Evolutionary conservation across 2,797 vertebrate species (phyloP).

Genomic region (Pogoniulus pusillus): DNA sequence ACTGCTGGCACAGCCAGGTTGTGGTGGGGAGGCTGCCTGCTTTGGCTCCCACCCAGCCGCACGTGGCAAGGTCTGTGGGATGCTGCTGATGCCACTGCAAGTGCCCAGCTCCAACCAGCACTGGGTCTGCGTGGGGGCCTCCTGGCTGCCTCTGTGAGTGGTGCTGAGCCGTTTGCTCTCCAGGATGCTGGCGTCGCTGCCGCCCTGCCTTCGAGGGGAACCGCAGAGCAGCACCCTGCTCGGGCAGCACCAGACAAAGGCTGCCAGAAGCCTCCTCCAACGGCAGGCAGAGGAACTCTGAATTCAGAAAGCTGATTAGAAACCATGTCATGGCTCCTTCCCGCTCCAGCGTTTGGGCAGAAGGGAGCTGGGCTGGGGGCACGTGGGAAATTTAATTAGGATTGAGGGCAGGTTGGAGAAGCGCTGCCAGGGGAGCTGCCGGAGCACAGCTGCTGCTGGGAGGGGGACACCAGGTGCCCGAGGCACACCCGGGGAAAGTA

Average conservation of each 20-base stretch:
- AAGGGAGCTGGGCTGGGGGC: neutral
- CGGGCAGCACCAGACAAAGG: neutral
- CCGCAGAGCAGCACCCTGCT: neutral
- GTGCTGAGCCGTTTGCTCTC: accelerated
- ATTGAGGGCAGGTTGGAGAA: constrained; percentile 26
- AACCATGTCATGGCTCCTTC: constrained; percentile 59
- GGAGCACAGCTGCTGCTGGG: neutral
- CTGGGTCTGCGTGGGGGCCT: neutral
- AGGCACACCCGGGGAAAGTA: neutral
- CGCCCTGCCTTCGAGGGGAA: neutral
- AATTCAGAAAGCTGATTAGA: constrained; percentile 48
- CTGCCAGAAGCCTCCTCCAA: neutral
- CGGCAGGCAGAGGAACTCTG: neutral
- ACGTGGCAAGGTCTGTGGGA: neutral
- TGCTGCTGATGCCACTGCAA: neutral
- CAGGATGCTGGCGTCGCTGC: accelerated
- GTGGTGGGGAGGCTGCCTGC: accelerated
- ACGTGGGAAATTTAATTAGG: neutral
- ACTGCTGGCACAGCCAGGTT: accelerated
- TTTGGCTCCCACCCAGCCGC: neutral
- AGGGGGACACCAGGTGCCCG: neutral
- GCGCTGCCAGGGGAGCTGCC: neutral
- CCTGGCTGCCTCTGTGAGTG: accelerated
- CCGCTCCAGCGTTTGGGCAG: constrained; percentile 43
- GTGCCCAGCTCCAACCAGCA: accelerated